Percentiles rank a stretch among this genome's conserved stretches.
phyloP scores from a whole-genome alignment of 2,888 invertebrate genomes.

The Adineta ricciae region DNA sequence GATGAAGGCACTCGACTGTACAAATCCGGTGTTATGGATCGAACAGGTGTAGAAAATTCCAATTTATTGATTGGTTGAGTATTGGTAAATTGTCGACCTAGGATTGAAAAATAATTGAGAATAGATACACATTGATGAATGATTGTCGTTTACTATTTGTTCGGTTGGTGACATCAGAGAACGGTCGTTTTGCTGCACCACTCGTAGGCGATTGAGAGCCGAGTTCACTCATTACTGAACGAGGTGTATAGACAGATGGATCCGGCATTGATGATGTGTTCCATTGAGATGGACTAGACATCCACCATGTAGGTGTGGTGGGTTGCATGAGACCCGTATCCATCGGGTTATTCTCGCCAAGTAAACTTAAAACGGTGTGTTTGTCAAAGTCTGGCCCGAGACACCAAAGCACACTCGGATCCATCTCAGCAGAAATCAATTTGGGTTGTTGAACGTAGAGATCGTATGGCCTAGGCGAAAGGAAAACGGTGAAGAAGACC shows the following conservation, averaged over 20 bases:
- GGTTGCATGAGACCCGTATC: background rate
- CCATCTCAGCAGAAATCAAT: background rate
- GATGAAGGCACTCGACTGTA: background rate
- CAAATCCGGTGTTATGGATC: background rate
- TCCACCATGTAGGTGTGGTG: background rate
- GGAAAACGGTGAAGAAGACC: background rate
- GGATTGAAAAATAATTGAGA: background rate
- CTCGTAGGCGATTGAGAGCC: background rate
- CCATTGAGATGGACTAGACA: slow-evolving; percentile 7
- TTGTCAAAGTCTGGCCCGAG: background rate
- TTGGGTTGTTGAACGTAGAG: background rate
- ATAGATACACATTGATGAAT: no score
- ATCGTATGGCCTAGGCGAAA: background rate
- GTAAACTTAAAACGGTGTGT: background rate
- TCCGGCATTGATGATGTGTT: background rate
- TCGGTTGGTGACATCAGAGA: background rate
- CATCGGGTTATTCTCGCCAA: background rate
- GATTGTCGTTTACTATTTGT: background rate
- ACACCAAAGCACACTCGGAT: background rate
- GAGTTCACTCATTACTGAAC: background rate
- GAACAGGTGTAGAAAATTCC: background rate
- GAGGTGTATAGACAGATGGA: background rate
- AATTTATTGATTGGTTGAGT: background rate
- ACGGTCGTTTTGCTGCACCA: background rate
- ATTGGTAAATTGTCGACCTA: background rate